Percentiles rank a stretch among this genome's conserved stretches.
These are phyloP conservation scores for Scaptodrosophila lebanonensis DNA, from an alignment of 1,140 invertebrate genomes.

Conservation along the genomic window DNA sequence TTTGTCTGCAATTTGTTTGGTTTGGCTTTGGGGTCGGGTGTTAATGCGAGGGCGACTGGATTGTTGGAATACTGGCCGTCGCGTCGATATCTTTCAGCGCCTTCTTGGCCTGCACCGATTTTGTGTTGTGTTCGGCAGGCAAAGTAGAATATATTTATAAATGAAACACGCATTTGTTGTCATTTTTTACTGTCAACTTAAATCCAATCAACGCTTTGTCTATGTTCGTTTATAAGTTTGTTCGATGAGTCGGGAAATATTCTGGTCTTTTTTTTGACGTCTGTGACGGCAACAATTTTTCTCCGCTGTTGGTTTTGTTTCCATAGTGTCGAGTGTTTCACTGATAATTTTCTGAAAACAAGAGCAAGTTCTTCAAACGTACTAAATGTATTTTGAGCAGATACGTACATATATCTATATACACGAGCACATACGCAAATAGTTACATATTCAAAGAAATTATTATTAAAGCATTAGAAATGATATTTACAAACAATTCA, in stretches of 20 bases:
- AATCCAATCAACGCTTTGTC: conserved; percentile 60
- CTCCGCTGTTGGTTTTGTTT: conserved; percentile 1
- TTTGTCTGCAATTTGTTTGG: conserved; percentile 44
- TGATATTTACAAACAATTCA: no score
- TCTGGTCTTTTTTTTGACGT: conserved; percentile 6
- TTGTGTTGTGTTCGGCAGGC: conserved; percentile 30
- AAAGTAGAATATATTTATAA: conserved; percentile 29
- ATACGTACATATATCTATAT: no score
- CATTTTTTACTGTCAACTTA: conserved; percentile 64
- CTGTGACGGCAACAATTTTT: conserved; percentile 11
- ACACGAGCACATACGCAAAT: no score
- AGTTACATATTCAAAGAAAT: no score
- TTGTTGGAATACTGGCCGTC: conserved; percentile 42
- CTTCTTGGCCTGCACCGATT: conserved; percentile 1
- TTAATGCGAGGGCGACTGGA: conserved; percentile 5
- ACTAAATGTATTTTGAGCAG: no score
- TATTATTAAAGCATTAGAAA: no score
- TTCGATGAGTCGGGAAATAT: conserved; percentile 2
- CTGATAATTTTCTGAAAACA: conserved; percentile 32
- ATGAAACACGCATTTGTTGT: conserved; percentile 53
- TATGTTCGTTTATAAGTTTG: conserved; percentile 31
- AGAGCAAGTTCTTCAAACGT: no score
- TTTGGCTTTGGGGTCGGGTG: conserved; percentile 38
- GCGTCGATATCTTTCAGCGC: conserved; percentile 21
- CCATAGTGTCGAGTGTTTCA: conserved; percentile 11